Base-by-base conservation (phyloP, 2,888 invertebrate genomes). In the Pseudanteris insignis region DNA sequence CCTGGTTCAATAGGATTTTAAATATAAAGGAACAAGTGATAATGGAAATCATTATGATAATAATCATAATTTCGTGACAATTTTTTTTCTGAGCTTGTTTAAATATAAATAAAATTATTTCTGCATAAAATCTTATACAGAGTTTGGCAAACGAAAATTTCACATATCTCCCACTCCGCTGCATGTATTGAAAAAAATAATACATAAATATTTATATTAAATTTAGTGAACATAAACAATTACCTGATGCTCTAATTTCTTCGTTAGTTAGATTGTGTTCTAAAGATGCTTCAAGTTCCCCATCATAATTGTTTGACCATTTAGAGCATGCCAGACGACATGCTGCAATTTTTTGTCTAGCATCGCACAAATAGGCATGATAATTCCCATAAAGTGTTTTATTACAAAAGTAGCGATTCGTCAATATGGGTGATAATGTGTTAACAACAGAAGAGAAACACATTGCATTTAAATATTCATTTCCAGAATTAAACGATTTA, bases 361-460 rank as follows among this genome's bases (percentile, higher is more conserved):
- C 94, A 77, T 93, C 92, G 73, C 89, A 88, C 18, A 96, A 83
- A 81, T 96, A 96, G 0, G 91, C 90, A 81, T 91, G 90, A 78
- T 90, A 90, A 79, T 91, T 91, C 21, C 89, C 89, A 74, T 88
- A 90, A 59, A 92, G 78, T 51, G 88, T 89, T 64, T 89, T 89
- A 2, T 63, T 59, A 12, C 25, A 33, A 2, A 33, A 4, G 21
- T 10, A 40, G 8, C 41, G 25, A 21, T 13, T 40, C n/a, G 28
- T 10, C 13, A 8, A 32, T 3, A 24, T 14, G 9, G 34, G 5
- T 10, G 28, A 3, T 7, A 40, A 43, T 29, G 40, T 57, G 65
- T 64, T 7, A 41, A 38, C 32, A 69, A 70, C 30, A 70, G 64
- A 5, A 76, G 75, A 37, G 41, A 18, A 37, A 26, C 43, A 14